Evolutionary conservation across 2,113 vertebrate genomes (phyloP), one percentile per base, ranked within the genome.

Genomic region (Antechinus stuartii): DNA sequence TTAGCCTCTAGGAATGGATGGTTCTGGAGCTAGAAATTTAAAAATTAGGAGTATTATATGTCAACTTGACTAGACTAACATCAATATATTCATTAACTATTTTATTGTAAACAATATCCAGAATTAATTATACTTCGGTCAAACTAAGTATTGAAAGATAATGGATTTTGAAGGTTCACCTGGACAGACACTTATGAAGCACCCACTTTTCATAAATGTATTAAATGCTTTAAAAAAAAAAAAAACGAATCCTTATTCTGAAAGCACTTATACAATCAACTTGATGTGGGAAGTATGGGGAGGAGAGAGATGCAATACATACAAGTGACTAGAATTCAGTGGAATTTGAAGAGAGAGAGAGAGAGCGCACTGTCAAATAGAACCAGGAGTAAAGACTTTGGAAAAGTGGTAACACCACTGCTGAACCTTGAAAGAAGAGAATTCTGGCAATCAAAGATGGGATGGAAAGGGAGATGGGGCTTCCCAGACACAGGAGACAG

Each of bases 101-200:
- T 56, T 50, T 91, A 16, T 22, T 49, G 56, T 91, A 93, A 93
- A 3, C 11, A 93, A 90, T 54, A 96, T 95, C 19, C 61, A 95
- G 68, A n/a, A 94, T n/a, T 97, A 42, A 96, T 52, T 52, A 89
- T 22, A 47, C 91, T 92, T 57, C 93, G 27, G 92, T 93, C 2
- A 94, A 95, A 53, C 24, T 68, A 90, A 35, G 8, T 35, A 95
- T 50, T 96, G 46, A 95, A 90, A 24, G 91, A 95, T 10, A 92
- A 5, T 52, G 8, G 25, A 84, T 24, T 52, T 35, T 90, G 25
- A 50, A 95, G 94, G 53, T 94, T 54, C 57, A 46, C 16, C 57
- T 9, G 53, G 91, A 95, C 42, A 91, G 89, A 52, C 5, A 23
- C 68, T 84, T 84, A 42, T 84, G n/a, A 84, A 42, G 68, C 68